Evolutionary conservation across 2,797 vertebrate genomes (phyloP), one percentile per base, ranked within the genome.

Genomic region (Gephyroberyx darwinii): DNA sequence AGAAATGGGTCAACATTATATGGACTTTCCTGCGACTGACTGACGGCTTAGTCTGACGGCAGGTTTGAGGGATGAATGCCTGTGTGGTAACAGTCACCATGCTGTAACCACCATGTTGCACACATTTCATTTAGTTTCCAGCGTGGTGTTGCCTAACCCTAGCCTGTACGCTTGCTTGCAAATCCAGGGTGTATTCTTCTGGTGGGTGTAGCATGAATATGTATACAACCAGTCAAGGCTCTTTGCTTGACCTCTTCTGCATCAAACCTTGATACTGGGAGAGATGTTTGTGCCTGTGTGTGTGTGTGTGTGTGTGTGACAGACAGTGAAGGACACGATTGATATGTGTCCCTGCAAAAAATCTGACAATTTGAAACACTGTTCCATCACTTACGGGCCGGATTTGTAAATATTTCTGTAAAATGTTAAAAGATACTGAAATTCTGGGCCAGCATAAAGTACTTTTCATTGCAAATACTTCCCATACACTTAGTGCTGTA

Each of bases 181-280:
- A 55, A 59, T 17, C 0, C 53, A 84, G 74, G 72, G 77, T 69
- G 67, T 65, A 51, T 82, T 69, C 81, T 75, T 60, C n/a, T 48
- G 30, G 85, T 89, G 85, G 84, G 89, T 78, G 82, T 77, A 57
- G 39, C 74, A 69, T 55, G 16, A 74, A 75, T 85, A 65, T 75
- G 71, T 56, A 80, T 74, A 69, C 41, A 74, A 47, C 26, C 47
- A 65, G 58, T 52, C 6, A 51, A n/a, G 55, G 61, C 45, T 57
- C 16, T 67, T 19, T 37, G 35, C 33, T 79, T 82, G 80, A 89
- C 85, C 82, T 89, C 48, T 35, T 69, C 62, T 47, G 58, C 61
- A 79, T 51, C 60, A 51, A 41, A 73, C 30, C 61, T 58, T 71
- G 62, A 52, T 41, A 63, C 72, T 33, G 31, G 66, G 50, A 66